Evolutionary conservation across 2,113 vertebrate species (phyloP).

Genomic region (Gymnocephalus cernua): DNA sequence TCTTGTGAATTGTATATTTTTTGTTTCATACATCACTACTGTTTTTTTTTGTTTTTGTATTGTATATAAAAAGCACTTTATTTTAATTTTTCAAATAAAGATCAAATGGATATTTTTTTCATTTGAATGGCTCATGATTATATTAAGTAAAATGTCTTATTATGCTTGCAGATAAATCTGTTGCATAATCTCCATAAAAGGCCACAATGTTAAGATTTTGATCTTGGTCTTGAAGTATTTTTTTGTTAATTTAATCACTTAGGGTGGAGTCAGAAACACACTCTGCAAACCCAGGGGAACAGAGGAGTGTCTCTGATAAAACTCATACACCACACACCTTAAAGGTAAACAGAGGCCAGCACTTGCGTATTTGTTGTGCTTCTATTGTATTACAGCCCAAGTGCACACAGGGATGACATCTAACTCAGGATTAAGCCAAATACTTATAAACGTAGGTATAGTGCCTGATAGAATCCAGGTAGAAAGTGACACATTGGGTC

Average conservation of each 20-base stretch:
- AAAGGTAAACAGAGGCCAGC: conserved; percentile 61
- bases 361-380: conserved; percentile 26
- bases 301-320: conserved; percentile 53
- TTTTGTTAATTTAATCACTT: not conserved
- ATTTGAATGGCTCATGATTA: conserved; percentile 36
- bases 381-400: not conserved
- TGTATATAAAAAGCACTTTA: conserved; percentile 88
- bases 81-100: conserved; percentile 88
- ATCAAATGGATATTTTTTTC: conserved; percentile 74
- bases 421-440: not conserved
- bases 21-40: conserved; percentile 84
- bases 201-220: not conserved
- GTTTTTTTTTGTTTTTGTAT: conserved; percentile 82
- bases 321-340: conserved; percentile 57
- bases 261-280: conserved; percentile 47
- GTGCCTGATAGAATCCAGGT: not conserved
- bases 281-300: conserved; percentile 10
- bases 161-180: not conserved
- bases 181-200: not conserved
- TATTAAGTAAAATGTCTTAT: not conserved
- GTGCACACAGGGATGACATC: not conserved
- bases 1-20: conserved; percentile 83
- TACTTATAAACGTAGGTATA: not conserved
- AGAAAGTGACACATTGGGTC: not conserved
- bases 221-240: not conserved